Evolutionary conservation across 2,888 invertebrate genomes (phyloP), one percentile per base, ranked within the genome.

Genomic region (Metopia argyrocephala): DNA sequence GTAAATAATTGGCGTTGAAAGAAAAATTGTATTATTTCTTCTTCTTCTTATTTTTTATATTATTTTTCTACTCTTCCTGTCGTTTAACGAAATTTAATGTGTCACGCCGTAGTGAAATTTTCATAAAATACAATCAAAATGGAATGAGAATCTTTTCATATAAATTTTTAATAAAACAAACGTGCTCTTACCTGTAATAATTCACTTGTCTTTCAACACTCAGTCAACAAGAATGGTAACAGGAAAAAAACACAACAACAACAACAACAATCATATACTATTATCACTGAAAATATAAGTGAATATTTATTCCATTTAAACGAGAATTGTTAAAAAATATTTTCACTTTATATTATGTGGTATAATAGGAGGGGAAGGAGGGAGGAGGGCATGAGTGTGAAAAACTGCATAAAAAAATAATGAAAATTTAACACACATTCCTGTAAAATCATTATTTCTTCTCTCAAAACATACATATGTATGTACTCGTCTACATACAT

Each of bases 291-390:
- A 28, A 31, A 65, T 21, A 28, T 52, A 52, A 52, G 52, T 64
- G 64, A 64, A 73, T 54, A 56, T 64, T 73, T 64, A 69, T 75
- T 74, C 59, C 79, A 59, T 64, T 79, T 75, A 70, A 78, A 59
- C 57, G 78, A 38, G 68, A 54, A 70, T 54, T 74, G 64, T 64
- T 59, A 65, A 52, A 78, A 75, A 64, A 64, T 64, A 64, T 62
- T 73, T 64, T 56, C 46, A 27, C 54, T 56, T 46, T 28, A 46
- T 64, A 46, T 25, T 12, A 48, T 64, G 20, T 46, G 18, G 28
- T 48, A 28, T 46, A 45, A 20, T 54, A 20, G 38, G 9, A 31
- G 31, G 12, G 31, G 31, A 12, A 25, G 56, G 21, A 50, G 7
- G 23, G 9, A 50, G 23, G 56, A 64, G 28, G 45, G n/a, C n/a